Percentiles rank a stretch among this genome's conserved stretches.
Evolutionary conservation across 2,888 invertebrate species (phyloP).

Genomic region (Torymus aiolomorphi): DNA sequence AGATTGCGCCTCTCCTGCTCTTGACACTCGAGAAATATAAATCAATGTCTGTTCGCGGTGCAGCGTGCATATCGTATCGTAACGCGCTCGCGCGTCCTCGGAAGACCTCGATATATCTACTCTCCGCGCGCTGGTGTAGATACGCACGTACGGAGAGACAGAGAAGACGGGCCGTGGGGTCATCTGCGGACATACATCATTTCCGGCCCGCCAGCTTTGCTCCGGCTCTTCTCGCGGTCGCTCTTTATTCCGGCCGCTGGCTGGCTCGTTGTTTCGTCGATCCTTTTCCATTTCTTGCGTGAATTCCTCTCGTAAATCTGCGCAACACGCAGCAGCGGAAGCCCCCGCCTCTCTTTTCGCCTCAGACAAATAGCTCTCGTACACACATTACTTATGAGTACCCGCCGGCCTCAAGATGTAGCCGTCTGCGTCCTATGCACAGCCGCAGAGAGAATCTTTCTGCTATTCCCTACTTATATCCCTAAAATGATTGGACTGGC

Average conservation of each 20-base stretch:
- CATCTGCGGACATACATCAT: slow-evolving; percentile 66
- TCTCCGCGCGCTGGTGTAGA: neutral
- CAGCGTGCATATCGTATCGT: slow-evolving; percentile 64
- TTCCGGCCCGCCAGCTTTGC: slow-evolving; percentile 50
- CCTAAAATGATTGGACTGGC: too few species aligned
- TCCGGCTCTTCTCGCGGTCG: slow-evolving; percentile 23
- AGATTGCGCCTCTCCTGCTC: slow-evolving; percentile 44
- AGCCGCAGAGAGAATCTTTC: too few species aligned
- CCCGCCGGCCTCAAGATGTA: neutral
- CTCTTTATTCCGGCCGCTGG: slow-evolving; percentile 27
- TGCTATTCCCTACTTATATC: too few species aligned
- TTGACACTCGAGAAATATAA: slow-evolving; percentile 64
- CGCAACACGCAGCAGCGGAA: slow-evolving; percentile 18
- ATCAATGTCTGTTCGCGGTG: slow-evolving; percentile 68
- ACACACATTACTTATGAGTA: slow-evolving; percentile 4
- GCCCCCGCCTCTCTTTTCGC: neutral
- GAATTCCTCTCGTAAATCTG: slow-evolving; percentile 51
- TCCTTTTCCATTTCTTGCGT: slow-evolving; percentile 52
- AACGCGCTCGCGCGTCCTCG: slow-evolving; percentile 26
- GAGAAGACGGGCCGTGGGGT: slow-evolving; percentile 54
- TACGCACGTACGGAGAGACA: neutral
- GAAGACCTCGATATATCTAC: slow-evolving; percentile 30
- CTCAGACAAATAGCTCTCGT: slow-evolving; percentile 17
- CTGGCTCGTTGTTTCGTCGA: slow-evolving; percentile 37
- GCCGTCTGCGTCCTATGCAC: too few species aligned